Percentiles rank a stretch among this genome's conserved stretches.
These are phyloP conservation scores for Abrostola triplasia DNA, from an alignment of 2,888 invertebrate species.

Conservation along the genomic window DNA sequence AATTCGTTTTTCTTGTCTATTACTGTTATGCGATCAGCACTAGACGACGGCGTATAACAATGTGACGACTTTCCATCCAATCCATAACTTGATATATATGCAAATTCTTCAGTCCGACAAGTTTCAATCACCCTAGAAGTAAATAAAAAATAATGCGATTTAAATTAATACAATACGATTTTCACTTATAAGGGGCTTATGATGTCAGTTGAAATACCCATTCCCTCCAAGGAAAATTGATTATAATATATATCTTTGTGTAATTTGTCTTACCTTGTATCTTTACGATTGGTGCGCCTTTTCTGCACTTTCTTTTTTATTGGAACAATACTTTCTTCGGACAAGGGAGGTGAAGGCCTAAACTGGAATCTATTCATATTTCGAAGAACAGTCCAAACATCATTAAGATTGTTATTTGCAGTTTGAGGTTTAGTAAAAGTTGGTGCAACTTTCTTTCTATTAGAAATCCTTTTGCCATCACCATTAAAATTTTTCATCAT, in stretches of 20 bases:
- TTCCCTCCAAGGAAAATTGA: neutral
- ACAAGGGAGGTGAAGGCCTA: slow-evolving; percentile 73
- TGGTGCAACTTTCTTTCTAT: slow-evolving; percentile 43
- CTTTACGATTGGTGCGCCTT: slow-evolving; percentile 61
- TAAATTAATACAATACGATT: too few relatives aligned
- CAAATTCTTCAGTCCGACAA: slow-evolving; percentile 75
- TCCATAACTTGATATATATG: slow-evolving; percentile 75
- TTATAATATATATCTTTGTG: neutral
- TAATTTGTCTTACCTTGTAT: slow-evolving; percentile 65
- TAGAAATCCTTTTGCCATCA: slow-evolving; percentile 56
- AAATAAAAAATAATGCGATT: neutral
- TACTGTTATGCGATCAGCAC: slow-evolving; percentile 78
- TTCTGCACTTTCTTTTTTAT: slow-evolving; percentile 63
- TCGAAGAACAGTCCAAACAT: slow-evolving; percentile 79
- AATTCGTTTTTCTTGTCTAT: slow-evolving; percentile 71
- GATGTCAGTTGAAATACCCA: too few relatives aligned
- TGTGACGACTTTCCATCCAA: slow-evolving; percentile 61
- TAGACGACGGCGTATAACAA: slow-evolving; percentile 69
- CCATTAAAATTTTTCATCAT: slow-evolving; percentile 65
- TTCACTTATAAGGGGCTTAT: too few relatives aligned
- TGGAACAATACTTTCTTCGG: slow-evolving; percentile 67
- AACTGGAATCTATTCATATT: slow-evolving; percentile 79
- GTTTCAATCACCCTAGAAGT: slow-evolving; percentile 75
- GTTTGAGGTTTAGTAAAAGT: slow-evolving; percentile 31
- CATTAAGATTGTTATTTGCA: slow-evolving; percentile 58